Evolutionary conservation across 2,888 invertebrate species (phyloP).

Genomic region (Nebria salina): DNA sequence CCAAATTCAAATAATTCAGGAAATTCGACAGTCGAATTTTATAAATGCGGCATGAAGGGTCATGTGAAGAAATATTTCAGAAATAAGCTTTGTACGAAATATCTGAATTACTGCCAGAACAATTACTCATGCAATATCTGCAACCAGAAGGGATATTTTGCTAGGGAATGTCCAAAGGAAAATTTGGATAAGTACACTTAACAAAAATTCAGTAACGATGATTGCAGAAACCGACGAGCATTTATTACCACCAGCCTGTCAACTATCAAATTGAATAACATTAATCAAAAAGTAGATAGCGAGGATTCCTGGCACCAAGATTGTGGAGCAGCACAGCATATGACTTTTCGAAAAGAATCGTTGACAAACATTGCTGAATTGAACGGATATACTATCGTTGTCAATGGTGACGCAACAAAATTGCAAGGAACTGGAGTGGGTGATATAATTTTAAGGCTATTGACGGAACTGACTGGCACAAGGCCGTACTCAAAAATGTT

Average conservation of each 20-base stretch:
- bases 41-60: slow-evolving; percentile 26
- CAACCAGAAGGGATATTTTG: slow-evolving; percentile 35
- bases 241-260: slow-evolving; percentile 39
- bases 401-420: no score
- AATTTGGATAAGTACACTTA: background rate
- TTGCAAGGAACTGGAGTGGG: no score
- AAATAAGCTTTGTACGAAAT: slow-evolving; percentile 23
- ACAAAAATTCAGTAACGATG: background rate
- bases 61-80: slow-evolving; percentile 31
- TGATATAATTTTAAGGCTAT: no score
- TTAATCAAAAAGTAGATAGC: slow-evolving; percentile 33
- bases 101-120: slow-evolving; percentile 31
- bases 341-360: no score
- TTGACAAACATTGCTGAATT: no score
- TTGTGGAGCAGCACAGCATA: no score
- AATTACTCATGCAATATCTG: slow-evolving; percentile 32
- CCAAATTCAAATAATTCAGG: background rate
- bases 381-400: no score
- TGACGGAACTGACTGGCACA: no score
- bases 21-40: slow-evolving; percentile 9
- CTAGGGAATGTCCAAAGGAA: slow-evolving; percentile 18
- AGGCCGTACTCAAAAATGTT: no score
- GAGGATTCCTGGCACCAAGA: slow-evolving; percentile 50
- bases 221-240: slow-evolving; percentile 9
- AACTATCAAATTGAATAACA: no score